Conservation (phyloP, 2,888 invertebrate genomes). For the Lepeophtheirus nordmannii region DNA sequence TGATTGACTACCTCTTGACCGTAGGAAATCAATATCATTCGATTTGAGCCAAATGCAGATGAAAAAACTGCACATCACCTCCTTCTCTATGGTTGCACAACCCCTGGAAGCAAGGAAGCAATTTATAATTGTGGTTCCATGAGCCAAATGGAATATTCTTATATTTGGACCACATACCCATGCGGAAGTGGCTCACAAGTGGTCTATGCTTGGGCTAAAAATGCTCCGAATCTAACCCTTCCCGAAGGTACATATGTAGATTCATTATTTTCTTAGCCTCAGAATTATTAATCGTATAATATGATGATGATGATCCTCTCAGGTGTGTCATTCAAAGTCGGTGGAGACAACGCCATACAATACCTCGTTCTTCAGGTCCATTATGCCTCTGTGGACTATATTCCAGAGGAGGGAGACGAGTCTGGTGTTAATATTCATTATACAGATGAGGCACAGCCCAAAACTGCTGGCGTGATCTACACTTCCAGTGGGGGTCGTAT, state of each 20-base stretch:
- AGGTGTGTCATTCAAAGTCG: conserved; percentile 33
- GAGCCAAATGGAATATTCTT: conserved; percentile 40
- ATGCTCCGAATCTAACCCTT: conserved; percentile 63
- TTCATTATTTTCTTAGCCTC: too few species aligned
- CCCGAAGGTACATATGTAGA: conserved; percentile 48
- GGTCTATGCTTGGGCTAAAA: conserved; percentile 84
- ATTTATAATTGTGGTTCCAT: conserved; percentile 82
- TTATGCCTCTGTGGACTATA: conserved; percentile 17
- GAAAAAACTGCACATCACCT: conserved; percentile 86
- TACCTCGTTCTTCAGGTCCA: conserved; percentile 60
- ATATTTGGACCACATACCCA: not conserved
- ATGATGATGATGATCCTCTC: too few species aligned
- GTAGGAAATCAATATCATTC: conserved; percentile 42
- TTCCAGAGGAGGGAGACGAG: conserved; percentile 43
- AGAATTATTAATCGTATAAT: too few species aligned
- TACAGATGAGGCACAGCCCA: conserved; percentile 44
- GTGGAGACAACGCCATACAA: conserved; percentile 59
- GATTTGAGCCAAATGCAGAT: conserved; percentile 77
- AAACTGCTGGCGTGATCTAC: conserved; percentile 68
- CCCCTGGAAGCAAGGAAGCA: conserved; percentile 43
- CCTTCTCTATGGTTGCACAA: conserved; percentile 71
- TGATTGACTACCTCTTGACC: too few species aligned
- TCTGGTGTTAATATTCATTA: conserved; percentile 68
- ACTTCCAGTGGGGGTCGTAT: conserved; percentile 73
- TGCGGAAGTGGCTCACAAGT: conserved; percentile 41